Percentiles rank a stretch among this genome's conserved stretches.
Conservation (phyloP, 2,888 invertebrate genomes). For the Ommatoiulus sabulosus region DNA sequence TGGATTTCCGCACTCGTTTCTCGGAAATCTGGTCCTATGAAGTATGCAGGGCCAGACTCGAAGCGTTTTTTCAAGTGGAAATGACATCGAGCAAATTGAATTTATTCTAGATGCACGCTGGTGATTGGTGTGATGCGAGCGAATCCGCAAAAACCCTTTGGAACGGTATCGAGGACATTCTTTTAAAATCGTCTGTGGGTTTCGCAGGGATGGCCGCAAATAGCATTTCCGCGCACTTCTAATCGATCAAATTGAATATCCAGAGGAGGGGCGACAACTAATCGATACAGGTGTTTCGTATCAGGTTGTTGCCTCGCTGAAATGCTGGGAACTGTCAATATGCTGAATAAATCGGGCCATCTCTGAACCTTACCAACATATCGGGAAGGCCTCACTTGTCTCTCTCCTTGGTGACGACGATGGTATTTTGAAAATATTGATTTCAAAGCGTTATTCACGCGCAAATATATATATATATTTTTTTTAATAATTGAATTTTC, state of each 20-base stretch:
- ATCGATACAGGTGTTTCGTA: slow-evolving; percentile 35
- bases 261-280: background rate
- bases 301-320: background rate
- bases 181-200: background rate
- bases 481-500: no score
- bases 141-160: background rate
- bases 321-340: background rate
- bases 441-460: background rate
- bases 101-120: background rate
- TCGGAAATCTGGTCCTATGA: no score
- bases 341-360: background rate
- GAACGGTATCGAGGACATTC: background rate
- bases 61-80: background rate
- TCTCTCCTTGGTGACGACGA: background rate
- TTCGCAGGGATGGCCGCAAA: background rate
- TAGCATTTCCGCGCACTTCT: background rate
- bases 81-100: background rate
- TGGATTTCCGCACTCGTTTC: no score
- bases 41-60: background rate
- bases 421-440: background rate
- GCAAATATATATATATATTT: no score
- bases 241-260: background rate
- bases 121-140: background rate
- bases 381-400: background rate
- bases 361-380: background rate